Evolutionary conservation across 2,888 invertebrate genomes (phyloP), one percentile per base, ranked within the genome.

Genomic region (Leptogaster cylindrica): DNA sequence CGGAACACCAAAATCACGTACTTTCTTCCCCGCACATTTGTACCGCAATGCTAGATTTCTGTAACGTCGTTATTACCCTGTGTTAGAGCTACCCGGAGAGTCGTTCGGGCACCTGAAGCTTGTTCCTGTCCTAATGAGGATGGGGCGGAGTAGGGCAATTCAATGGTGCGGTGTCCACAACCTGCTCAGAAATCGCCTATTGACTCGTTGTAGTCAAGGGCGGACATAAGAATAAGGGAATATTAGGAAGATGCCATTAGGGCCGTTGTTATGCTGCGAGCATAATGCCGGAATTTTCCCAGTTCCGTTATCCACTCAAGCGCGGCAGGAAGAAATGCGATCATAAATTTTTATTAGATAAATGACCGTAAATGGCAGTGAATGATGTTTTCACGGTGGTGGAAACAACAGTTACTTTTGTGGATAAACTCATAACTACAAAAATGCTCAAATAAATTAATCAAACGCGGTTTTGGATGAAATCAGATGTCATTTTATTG

Each of bases 1-100:
- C 31, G 16, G 36, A 55, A 33, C 27, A 36, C 31, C 36, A 23
- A 33, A 55, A 55, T 55, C 55, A 55, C 55, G 55, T 55, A 20
- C 55, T 39, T 39, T n/a, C 16, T 44, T 8, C 14, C 6, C 50
- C 2, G 8, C 8, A 14, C 14, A 50, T 12, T 50, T 50, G 25
- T 50, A 23, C 28, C 50, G n/a, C 12, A 28, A 50, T 50, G 27
- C 28, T 10, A 8, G 50, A 50, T 50, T 50, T 25, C 25, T 50
- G 50, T 14, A 25, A 25, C 50, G 28, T 27, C 50, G 27, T 50
- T 50, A 23, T 50, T 50, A 27, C 27, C 25, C 50, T 8, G 50
- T n/a, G 28, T 50, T 50, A 50, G 27, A 28, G 50, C 50, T 50
- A 50, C 28, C 50, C 28, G 27, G 50, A 50, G 50, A 50, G 28